These are phyloP conservation scores for Carlito syrichta DNA, from an alignment of 2,113 vertebrate genomes.

Conservation along the genomic window DNA sequence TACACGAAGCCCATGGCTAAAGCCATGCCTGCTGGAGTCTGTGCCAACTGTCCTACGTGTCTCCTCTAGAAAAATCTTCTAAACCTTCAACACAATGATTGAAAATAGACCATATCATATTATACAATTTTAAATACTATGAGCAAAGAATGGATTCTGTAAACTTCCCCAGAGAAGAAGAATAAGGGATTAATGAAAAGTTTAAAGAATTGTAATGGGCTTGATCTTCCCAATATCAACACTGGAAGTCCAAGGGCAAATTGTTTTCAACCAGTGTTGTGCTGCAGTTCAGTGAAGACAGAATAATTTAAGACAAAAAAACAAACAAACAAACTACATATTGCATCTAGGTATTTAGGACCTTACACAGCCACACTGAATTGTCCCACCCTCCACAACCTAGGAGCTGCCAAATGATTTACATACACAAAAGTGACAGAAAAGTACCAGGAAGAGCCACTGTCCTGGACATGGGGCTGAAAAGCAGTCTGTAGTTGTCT, in stretches of 20 bases:
- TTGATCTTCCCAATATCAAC: not conserved
- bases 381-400: not conserved
- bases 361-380: not conserved
- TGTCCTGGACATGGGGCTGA: no score
- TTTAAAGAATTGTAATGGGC: not conserved
- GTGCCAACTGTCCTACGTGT: fast-evolving
- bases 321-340: not conserved
- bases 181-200: not conserved
- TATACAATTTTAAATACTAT: not conserved
- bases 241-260: not conserved
- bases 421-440: not conserved
- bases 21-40: not conserved
- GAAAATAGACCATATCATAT: not conserved
- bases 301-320: not conserved
- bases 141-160: not conserved
- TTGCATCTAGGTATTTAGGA: no score
- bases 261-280: not conserved
- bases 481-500: no score
- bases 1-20: not conserved
- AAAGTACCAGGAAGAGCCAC: not conserved
- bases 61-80: not conserved
- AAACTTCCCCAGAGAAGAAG: not conserved
- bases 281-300: not conserved
- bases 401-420: not conserved
- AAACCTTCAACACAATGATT: not conserved